Base-by-base conservation (phyloP, 2,888 invertebrate species). In the Poecilus cupreus region DNA sequence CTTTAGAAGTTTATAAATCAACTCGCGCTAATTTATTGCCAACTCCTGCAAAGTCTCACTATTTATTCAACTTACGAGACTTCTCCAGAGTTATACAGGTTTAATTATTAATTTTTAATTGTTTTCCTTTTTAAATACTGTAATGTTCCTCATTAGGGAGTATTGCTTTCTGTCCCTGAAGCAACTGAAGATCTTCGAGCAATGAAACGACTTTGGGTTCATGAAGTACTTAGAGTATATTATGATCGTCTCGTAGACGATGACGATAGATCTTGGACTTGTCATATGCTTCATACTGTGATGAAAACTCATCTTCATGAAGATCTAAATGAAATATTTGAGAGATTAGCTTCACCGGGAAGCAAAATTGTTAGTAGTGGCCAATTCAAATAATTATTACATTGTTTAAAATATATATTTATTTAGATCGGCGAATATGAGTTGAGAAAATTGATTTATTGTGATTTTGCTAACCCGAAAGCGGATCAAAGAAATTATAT, bases 381-480 rank as follows among this genome's bases (percentile, higher is more conserved):
- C n/a, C n/a, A n/a, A n/a, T n/a, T n/a, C n/a, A n/a, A 51, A 11
- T 3, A n/a, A 46, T 39, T 76, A 46, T 49, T 22, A 24, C 32
- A 22, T 54, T n/a, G 5, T 22, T 4, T 70, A 78, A 39, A n/a
- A 60, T 37, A 57, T 80, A 82, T 70, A 24, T 75, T 80, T 18
- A 79, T 88, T 60, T 85, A 93, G 93, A 92, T 98, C 70, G 94
- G 94, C 0, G 97, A 97, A 87, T 90, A 91, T 16, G 96, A 98
- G 87, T 90, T 98, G 5, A 92, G 98, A 80, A 95, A 94, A 85
- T 90, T 98, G 82, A 93, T 98, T 82, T 98, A 96, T 89, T 98
- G 98, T 87, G 98, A 98, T 88, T 98, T 98, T 88, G 94, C 95
- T 0, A 98, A 98, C 90, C 96, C 97, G 0, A 98, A 98, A 91